phyloP scores from a whole-genome alignment of 1,140 invertebrate genomes.

The Pachypsylla venusta region DNA sequence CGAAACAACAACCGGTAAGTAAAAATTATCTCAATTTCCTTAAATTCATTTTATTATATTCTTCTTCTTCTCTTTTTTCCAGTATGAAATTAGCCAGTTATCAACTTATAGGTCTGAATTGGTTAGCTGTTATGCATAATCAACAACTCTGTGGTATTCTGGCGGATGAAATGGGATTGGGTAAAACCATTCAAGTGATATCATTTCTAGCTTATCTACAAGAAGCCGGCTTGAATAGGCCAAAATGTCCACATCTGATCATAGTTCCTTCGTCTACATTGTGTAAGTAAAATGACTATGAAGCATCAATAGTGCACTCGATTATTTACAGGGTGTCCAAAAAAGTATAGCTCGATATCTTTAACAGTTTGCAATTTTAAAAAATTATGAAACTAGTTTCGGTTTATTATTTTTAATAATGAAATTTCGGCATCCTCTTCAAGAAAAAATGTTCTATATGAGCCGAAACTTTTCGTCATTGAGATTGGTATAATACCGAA shows the following conservation, averaged over 20 bases:
- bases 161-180: conserved; percentile 80
- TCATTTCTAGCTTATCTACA: conserved; percentile 78
- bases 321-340: no score
- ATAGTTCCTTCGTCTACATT: conserved; percentile 85
- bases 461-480: no score
- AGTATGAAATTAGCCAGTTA: conserved; percentile 65
- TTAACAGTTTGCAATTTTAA: no score
- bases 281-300: conserved; percentile 43
- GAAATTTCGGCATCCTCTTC: no score
- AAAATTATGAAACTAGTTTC: no score
- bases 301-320: no score
- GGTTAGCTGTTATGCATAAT: conserved; percentile 76
- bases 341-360: no score
- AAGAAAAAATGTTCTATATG: no score
- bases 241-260: conserved; percentile 63
- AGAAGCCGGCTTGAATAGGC: conserved; percentile 37
- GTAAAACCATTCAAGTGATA: conserved; percentile 83
- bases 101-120: conserved; percentile 88
- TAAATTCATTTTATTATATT: background rate
- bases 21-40: background rate
- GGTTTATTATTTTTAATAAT: no score
- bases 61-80: conserved; percentile 24
- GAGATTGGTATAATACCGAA: no score
- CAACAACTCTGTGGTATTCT: conserved; percentile 88
- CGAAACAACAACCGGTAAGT: background rate